Percentiles rank a stretch among this genome's conserved stretches.
Conservation (phyloP, 2,797 vertebrate genomes). For the Thripadectes ignobilis region DNA sequence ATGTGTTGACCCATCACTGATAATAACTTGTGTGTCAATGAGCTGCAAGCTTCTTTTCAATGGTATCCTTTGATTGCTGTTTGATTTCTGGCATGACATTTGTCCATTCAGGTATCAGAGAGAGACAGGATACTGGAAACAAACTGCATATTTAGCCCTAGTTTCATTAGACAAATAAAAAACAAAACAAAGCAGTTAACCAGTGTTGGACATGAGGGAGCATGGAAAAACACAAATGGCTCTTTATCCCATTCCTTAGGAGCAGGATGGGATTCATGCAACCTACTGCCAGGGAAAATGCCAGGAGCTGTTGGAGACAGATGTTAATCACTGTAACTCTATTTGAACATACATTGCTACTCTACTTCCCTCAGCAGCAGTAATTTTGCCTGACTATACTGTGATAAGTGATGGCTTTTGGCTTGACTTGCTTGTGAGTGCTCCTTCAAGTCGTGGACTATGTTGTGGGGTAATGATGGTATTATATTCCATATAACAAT, state of each 20-base stretch:
- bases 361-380: not conserved
- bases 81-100: not conserved
- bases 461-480: not conserved
- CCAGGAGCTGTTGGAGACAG: not conserved
- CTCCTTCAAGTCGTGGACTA: not conserved
- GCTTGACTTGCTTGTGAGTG: not conserved
- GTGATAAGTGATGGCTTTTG: not conserved
- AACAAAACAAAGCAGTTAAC: not conserved
- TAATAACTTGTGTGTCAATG: not conserved
- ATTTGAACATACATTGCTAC: not conserved
- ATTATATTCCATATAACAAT: not conserved
- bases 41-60: not conserved
- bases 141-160: not conserved
- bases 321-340: accelerated
- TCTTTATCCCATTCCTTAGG: not conserved
- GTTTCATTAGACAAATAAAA: not conserved
- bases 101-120: not conserved
- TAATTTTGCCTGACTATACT: not conserved
- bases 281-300: not conserved
- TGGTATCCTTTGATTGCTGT: not conserved
- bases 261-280: not conserved
- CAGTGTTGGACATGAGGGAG: not conserved
- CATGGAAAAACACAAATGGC: not conserved
- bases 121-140: not conserved
- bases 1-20: not conserved